Conservation (phyloP, 2,113 vertebrate genomes). For the Hiodon tergisus region DNA sequence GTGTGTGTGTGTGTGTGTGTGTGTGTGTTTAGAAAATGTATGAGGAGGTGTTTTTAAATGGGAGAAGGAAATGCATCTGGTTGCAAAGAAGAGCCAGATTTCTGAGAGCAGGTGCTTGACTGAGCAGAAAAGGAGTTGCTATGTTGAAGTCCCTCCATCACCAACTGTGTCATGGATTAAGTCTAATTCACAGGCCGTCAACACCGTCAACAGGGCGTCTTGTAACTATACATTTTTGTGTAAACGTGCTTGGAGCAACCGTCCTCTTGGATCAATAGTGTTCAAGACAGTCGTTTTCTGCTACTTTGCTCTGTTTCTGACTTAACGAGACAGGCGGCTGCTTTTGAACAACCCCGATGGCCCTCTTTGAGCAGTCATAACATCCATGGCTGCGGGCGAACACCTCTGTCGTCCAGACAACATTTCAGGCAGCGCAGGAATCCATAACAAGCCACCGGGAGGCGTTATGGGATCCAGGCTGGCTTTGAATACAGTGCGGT, state of each 20-base stretch:
- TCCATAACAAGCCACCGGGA: not conserved
- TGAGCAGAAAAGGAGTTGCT: not conserved
- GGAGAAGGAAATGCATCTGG: not conserved
- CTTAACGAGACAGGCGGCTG: not conserved
- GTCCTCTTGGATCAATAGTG: not conserved
- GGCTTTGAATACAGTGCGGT: too few relatives aligned
- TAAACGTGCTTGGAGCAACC: not conserved
- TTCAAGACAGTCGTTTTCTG: not conserved
- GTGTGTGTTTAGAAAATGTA: not conserved
- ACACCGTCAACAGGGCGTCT: too few relatives aligned
- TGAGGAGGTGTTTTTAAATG: not conserved
- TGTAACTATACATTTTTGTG: not conserved
- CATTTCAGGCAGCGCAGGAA: not conserved
- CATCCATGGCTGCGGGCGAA: not conserved
- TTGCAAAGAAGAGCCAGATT: not conserved
- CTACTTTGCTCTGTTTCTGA: not conserved
- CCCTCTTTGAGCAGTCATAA: not conserved
- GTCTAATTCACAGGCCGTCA: too few relatives aligned
- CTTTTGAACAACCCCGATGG: not conserved
- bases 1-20: not conserved
- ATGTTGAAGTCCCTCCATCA: conserved; percentile 9
- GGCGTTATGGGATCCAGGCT: too few relatives aligned
- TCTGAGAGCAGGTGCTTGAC: not conserved
- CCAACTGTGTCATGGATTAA: not conserved
- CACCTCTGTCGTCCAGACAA: not conserved